Percentiles rank a stretch among this genome's conserved stretches.
These are phyloP conservation scores for Otus sunia DNA, from an alignment of 2,113 vertebrate genomes.

Conservation along the genomic window DNA sequence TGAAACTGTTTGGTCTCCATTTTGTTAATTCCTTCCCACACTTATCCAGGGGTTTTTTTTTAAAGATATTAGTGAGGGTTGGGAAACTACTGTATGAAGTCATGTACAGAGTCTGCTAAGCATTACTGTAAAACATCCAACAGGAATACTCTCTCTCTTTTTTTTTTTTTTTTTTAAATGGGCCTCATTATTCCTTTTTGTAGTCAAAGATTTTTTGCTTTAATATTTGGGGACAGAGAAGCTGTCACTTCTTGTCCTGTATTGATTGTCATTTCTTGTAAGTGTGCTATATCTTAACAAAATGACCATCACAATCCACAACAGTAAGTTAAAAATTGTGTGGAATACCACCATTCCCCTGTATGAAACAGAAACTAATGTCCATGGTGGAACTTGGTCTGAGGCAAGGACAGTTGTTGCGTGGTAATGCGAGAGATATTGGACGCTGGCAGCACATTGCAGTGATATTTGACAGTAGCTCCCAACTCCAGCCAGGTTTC, in stretches of 20 bases:
- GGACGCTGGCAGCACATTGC: not conserved
- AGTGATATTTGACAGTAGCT: not conserved
- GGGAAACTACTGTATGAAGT: not conserved
- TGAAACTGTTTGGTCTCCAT: not conserved
- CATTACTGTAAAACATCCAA: not conserved
- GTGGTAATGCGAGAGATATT: not conserved
- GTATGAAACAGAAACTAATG: not conserved
- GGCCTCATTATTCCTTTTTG: fast-evolving
- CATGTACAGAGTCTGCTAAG: not conserved
- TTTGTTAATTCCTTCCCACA: not conserved
- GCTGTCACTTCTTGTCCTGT: not conserved
- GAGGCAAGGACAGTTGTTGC: not conserved
- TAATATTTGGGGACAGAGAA: not conserved
- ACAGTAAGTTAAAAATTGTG: not conserved
- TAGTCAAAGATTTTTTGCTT: not conserved
- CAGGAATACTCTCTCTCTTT: not conserved
- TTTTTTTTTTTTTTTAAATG: not conserved
- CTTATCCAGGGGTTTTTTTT: not conserved
- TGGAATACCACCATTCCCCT: not conserved
- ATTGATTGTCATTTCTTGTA: not conserved
- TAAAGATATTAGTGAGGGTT: not conserved
- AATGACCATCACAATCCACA: not conserved
- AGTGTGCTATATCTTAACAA: not conserved
- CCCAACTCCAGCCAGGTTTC: not conserved
- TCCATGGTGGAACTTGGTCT: not conserved